These are phyloP conservation scores for Celastrina argiolus DNA, from an alignment of 2,888 invertebrate species.

Conservation along the genomic window DNA sequence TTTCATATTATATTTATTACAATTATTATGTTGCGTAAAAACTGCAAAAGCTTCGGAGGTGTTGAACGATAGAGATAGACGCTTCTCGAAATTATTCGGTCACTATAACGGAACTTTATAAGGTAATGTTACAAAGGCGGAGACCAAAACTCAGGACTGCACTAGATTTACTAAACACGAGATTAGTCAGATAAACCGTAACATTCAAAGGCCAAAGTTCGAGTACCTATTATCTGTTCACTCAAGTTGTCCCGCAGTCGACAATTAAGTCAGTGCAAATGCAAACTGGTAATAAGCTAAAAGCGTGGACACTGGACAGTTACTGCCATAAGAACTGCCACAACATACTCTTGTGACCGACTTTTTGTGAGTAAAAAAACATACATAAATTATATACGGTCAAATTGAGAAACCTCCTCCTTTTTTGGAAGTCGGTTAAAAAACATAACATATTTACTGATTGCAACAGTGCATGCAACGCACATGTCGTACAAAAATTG, in stretches of 20 bases:
- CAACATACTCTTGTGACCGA: too few species aligned
- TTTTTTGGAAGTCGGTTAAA: too few species aligned
- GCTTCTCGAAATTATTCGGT: neutral
- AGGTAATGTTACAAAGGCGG: neutral
- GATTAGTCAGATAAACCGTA: slow-evolving; percentile 1
- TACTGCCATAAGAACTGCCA: neutral
- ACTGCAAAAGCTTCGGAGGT: neutral
- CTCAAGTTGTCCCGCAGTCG: neutral
- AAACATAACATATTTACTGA: too few species aligned
- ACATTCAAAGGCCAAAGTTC: neutral
- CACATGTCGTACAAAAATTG: too few species aligned
- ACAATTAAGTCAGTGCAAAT: neutral
- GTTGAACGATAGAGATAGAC: too few species aligned
- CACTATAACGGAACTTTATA: neutral
- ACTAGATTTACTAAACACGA: neutral
- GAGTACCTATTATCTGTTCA: slow-evolving; percentile 5
- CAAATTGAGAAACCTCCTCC: too few species aligned
- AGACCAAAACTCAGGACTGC: neutral
- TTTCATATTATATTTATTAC: neutral
- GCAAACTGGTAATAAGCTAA: neutral
- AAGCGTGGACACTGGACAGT: neutral
- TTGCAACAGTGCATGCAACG: too few species aligned
- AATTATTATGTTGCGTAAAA: neutral
- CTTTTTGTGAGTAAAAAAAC: too few species aligned
- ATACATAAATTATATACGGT: too few species aligned